A percentile compares a stretch with the other conserved stretches of the same genome.
Conservation (phyloP, 2,113 vertebrate genomes). For the Hydrolagus affinis region DNA sequence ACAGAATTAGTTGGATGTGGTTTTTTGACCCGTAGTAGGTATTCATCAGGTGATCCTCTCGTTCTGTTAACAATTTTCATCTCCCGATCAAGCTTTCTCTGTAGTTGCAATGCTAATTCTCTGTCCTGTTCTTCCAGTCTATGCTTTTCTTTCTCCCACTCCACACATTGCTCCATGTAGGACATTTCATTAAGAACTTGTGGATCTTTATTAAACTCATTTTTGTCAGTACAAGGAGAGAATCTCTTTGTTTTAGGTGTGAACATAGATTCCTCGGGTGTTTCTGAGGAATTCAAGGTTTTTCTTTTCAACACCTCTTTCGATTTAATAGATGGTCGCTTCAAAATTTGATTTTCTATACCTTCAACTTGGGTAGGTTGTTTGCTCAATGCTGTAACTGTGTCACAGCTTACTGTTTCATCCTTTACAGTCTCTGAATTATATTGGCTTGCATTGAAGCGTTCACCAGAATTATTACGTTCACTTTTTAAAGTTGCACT, state of each 20-base stretch:
- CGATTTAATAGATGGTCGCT: not conserved
- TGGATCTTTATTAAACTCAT: not conserved
- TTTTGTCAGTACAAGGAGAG: not conserved
- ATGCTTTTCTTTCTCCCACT: slow-evolving; percentile 57
- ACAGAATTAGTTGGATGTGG: not conserved
- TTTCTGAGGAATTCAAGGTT: not conserved
- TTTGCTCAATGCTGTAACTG: not conserved
- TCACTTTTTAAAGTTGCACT: not conserved
- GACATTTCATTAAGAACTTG: not conserved
- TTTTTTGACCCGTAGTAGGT: slow-evolving; percentile 59
- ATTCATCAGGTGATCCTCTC: slow-evolving; percentile 71
- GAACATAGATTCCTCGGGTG: no score
- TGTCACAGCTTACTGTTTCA: not conserved
- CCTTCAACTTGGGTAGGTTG: not conserved
- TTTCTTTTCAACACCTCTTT: slow-evolving; percentile 7
- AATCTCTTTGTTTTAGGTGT: not conserved
- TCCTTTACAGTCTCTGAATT: not conserved
- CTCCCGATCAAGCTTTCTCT: slow-evolving; percentile 67
- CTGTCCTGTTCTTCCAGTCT: slow-evolving; percentile 78
- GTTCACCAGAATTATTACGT: not conserved
- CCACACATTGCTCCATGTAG: slow-evolving; percentile 44
- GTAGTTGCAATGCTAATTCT: slow-evolving; percentile 69
- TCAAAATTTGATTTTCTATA: not conserved
- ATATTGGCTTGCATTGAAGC: not conserved
- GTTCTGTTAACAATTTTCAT: slow-evolving; percentile 53